phyloP scores from a whole-genome alignment of 2,797 vertebrate species.

The Xerus rutilus region DNA sequence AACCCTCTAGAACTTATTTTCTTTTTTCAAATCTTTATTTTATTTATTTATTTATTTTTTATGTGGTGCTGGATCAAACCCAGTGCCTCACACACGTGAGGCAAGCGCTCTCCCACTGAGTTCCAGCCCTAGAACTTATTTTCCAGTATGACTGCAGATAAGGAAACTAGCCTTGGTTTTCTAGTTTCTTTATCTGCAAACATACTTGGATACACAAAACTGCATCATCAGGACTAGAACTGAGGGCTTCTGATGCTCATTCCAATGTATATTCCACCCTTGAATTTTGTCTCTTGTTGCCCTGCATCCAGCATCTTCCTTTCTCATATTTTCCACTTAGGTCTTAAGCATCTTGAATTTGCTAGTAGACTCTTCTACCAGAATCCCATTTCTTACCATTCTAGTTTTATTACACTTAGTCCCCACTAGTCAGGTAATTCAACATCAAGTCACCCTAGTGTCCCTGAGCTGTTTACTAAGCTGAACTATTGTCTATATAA shows the following conservation, averaged over 20 bases:
- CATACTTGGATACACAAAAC: not conserved
- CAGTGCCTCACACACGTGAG: too few species aligned
- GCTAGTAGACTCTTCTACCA: not conserved
- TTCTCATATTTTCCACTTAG: not conserved
- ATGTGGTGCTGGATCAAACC: too few species aligned
- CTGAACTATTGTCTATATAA: slow-evolving; percentile 25
- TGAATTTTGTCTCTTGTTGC: not conserved
- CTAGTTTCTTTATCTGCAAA: too few species aligned
- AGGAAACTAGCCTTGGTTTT: not conserved
- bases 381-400: slow-evolving; percentile 1
- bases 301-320: not conserved
- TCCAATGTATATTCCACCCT: not conserved
- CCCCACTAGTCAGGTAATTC: not conserved
- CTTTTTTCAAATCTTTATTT: too few species aligned
- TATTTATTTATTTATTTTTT: too few species aligned
- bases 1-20: not conserved
- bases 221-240: not conserved
- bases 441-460: not conserved
- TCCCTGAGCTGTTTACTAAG: not conserved
- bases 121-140: not conserved
- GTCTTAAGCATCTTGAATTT: slow-evolving; percentile 42
- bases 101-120: too few species aligned
- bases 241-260: not conserved
- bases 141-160: not conserved
- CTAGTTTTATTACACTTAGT: not conserved